A percentile compares a stretch with the other conserved stretches of the same genome.
Evolutionary conservation across 2,797 vertebrate species (phyloP).

Genomic region (Poecilia wingei): DNA sequence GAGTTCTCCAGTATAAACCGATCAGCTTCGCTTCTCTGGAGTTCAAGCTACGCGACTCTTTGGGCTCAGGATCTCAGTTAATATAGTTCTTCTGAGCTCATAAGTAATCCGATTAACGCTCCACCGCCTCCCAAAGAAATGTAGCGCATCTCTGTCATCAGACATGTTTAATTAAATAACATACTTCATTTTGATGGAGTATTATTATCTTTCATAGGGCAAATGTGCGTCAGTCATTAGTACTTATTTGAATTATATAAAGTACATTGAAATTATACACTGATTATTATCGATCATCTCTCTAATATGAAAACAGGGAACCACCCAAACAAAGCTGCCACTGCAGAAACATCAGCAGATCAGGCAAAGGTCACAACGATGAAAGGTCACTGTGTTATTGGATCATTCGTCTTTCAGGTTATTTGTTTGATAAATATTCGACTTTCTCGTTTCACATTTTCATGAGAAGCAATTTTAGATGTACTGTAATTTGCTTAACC

Average conservation of each 20-base stretch:
- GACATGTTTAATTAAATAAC: constrained; percentile 5
- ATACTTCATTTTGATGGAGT: neutral
- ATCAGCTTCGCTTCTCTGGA: constrained; percentile 3
- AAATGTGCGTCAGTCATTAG: neutral
- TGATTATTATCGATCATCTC: neutral
- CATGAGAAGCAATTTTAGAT: neutral
- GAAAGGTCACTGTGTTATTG: neutral
- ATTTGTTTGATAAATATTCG: neutral
- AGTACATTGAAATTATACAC: neutral
- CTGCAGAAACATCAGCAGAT: neutral
- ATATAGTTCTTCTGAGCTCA: constrained; percentile 35
- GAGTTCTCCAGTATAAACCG: constrained; percentile 1
- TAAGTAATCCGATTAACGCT: constrained; percentile 49
- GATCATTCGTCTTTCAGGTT: neutral
- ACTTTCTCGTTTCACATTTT: neutral
- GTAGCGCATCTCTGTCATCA: neutral
- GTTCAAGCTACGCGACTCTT: constrained; percentile 7
- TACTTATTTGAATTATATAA: neutral
- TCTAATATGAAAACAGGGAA: neutral
- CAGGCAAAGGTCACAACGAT: neutral
- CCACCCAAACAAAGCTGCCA: neutral
- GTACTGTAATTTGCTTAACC: neutral
- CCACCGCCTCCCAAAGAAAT: constrained; percentile 29
- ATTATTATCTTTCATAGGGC: neutral
- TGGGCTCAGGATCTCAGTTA: constrained; percentile 24